Percentiles rank a stretch among this genome's conserved stretches.
Conservation (phyloP, 2,888 invertebrate genomes). For the Rotaria magnacalcarata region DNA sequence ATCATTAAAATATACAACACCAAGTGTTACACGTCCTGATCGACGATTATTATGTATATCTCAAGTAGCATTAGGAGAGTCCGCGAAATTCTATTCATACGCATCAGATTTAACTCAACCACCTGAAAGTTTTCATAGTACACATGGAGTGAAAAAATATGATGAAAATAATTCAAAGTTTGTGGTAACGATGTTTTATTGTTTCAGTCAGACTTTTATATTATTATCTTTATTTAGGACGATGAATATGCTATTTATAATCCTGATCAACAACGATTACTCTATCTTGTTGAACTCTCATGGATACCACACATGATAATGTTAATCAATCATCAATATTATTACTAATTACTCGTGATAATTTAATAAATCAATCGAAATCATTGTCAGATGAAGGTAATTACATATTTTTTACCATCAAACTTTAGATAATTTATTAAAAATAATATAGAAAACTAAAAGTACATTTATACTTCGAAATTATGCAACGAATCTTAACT, state of each 20-base stretch:
- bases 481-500: too few species aligned
- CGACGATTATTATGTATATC: constrained; percentile 39
- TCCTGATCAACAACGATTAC: constrained; percentile 52
- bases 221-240: constrained; percentile 50
- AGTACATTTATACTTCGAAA: too few species aligned
- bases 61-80: constrained; percentile 45
- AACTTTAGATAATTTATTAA: not conserved
- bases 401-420: not conserved
- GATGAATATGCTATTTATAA: constrained; percentile 57
- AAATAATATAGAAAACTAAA: too few species aligned
- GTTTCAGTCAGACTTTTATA: not conserved
- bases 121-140: constrained; percentile 55
- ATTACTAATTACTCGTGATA: constrained; percentile 23
- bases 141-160: constrained; percentile 52
- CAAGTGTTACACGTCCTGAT: not conserved
- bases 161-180: constrained; percentile 50
- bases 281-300: constrained; percentile 56
- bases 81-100: constrained; percentile 44
- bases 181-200: constrained; percentile 49
- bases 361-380: not conserved
- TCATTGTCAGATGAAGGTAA: not conserved
- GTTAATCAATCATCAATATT: not conserved
- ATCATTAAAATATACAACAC: constrained; percentile 37
- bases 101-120: constrained; percentile 51
- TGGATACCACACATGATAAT: not conserved